Evolutionary conservation across 2,113 vertebrate species (phyloP), one percentile per base, ranked within the genome.

Genomic region (Clarias magur): DNA sequence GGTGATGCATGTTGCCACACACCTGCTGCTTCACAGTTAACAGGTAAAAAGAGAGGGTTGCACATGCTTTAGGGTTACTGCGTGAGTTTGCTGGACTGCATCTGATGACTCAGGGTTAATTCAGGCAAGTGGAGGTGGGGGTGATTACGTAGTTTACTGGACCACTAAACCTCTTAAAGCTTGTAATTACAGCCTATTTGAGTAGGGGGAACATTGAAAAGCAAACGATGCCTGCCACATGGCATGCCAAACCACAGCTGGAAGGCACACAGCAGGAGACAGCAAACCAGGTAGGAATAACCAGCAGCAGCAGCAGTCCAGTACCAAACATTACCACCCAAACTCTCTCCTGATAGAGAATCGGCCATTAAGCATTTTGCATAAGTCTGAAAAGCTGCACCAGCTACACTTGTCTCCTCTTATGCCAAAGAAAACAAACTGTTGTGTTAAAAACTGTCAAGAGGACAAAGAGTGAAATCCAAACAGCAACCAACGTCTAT

Each of bases 71-170:
- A 38, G 72, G 84, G 72, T 65, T 95, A 96, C 95, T 95, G 7
- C 8, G 94, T 19, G 94, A 96, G 97, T 95, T 97, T 96, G 96
- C 96, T 98, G 97, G 97, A 96, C 97, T 99, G 97, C 96, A 95
- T 96, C 97, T 99, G 98, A 99, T 99, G 98, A 99, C 97, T 96
- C 96, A 93, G 88, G 96, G 96, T 97, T 99, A 99, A 99, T 99
- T 98, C 97, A 96, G 96, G 48, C 30, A 12, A 3, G n/a, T 57
- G 54, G 65, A n/a, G 48, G 27, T 19, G 27, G 68, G 96, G 97
- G 97, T 97, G 97, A 99, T 99, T 99, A 99, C 97, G 97, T 99
- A 97, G 98, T 99, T 99, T 99, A 98, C 98, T 99, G 97, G 98
- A 98, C 98, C 97, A 99, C 98, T 99, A 98, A 99, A 99, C 97